Evolutionary conservation across 1,140 invertebrate genomes (phyloP).

Genomic region (Lerema accius): DNA sequence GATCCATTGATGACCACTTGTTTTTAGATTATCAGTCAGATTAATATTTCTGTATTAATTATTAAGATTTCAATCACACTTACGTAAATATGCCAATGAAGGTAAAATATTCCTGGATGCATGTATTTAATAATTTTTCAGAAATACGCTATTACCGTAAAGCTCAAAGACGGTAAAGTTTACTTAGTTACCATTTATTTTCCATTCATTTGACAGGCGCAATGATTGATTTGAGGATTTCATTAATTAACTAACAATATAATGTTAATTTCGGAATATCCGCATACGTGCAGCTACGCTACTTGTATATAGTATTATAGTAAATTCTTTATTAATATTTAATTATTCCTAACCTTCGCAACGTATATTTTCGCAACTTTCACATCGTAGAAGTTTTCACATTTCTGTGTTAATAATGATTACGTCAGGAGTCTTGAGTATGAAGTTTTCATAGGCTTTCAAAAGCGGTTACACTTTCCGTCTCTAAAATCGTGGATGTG

Average conservation of each 20-base stretch:
- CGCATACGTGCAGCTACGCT: not conserved
- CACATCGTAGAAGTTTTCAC: constrained; percentile 1
- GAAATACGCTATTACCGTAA: no score
- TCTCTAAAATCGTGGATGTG: not conserved
- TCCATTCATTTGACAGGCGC: no score
- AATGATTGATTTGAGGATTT: not conserved
- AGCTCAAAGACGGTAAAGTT: no score
- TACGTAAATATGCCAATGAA: no score
- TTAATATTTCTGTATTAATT: no score
- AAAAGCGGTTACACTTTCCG: not conserved
- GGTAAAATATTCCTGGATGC: no score
- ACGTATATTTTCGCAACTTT: constrained; percentile 9
- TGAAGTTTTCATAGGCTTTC: not conserved
- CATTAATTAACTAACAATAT: not conserved
- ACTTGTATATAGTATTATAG: not conserved
- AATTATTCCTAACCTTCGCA: no score
- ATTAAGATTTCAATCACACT: no score
- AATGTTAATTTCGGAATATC: not conserved
- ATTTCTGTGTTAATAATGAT: not conserved
- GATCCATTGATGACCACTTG: no score
- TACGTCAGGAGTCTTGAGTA: not conserved
- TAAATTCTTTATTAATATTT: constrained; percentile 8
- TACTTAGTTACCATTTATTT: no score
- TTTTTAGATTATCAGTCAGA: no score
- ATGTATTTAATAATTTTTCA: no score